These are phyloP conservation scores for Nixonia krombeini DNA, from an alignment of 1,140 invertebrate species.

Conservation along the genomic window DNA sequence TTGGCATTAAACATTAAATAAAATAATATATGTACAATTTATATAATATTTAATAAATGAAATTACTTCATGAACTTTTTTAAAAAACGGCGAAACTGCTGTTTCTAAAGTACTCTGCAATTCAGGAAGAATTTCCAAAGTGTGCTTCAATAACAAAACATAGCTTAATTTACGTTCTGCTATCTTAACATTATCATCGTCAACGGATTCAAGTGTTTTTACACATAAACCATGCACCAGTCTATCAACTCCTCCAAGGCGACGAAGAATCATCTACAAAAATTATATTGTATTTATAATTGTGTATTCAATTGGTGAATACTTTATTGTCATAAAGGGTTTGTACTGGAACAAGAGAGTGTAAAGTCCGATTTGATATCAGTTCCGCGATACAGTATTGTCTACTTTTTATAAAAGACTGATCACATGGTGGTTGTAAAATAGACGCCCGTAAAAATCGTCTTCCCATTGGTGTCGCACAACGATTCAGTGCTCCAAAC, in stretches of 20 bases:
- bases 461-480: conserved; percentile 83
- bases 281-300: conserved; percentile 15
- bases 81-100: conserved; percentile 75
- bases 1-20: not conserved
- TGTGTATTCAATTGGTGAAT: not conserved
- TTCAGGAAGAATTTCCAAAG: conserved; percentile 79
- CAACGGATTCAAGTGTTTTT: conserved; percentile 74
- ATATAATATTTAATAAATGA: conserved; percentile 28
- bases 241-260: conserved; percentile 77
- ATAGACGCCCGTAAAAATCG: conserved; percentile 84
- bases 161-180: conserved; percentile 86
- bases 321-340: not conserved
- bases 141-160: conserved; percentile 83
- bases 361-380: conserved; percentile 75
- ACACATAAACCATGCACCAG: conserved; percentile 70
- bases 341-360: conserved; percentile 53
- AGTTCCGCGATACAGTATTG: conserved; percentile 84
- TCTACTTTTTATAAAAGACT: conserved; percentile 77
- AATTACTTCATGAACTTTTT: conserved; percentile 75
- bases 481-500: conserved; percentile 83
- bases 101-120: conserved; percentile 75
- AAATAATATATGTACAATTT: too few relatives aligned
- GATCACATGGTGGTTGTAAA: conserved; percentile 83
- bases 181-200: conserved; percentile 74
- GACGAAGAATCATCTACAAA: conserved; percentile 70